Evolutionary conservation across 2,113 vertebrate genomes (phyloP), one percentile per base, ranked within the genome.

Genomic region (Neodontobutis hainanensis): DNA sequence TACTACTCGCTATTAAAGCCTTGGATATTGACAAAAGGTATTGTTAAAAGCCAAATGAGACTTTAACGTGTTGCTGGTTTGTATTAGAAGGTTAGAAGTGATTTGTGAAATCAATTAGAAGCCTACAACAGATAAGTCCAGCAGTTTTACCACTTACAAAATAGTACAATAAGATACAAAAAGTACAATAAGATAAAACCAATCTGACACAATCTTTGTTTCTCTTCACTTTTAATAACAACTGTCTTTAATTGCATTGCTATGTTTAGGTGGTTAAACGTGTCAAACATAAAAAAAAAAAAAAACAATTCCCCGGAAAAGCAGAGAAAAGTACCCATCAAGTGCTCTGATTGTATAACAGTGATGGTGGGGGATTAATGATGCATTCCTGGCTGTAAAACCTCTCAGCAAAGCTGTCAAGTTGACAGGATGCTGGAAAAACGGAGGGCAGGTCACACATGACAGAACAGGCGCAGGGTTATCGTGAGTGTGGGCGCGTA

Each of bases 331-430:
- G 58, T 73, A 80, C 73, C 71, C 64, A 11, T 71, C 45, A 11
- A 11, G 16, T 8, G 8, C 46, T 55, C 51, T 40, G 16, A 69
- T 38, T 11, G 5, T 5, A 48, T 16, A 8, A 8, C 45, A 15
- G 4, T 36, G 75, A 62, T 48, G 58, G 48, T 2, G 15, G n/a
- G 32, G 73, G 78, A 80, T 88, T 80, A 66, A 65, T 60, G 12
- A 9, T 65, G 35, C 72, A 81, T 81, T 77, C 69, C 69, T 63
- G 27, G 42, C 46, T 27, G 60, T 49, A 27, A 70, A 64, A 70
- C 34, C 69, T 64, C 60, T 84, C 74, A 61, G 42, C 61, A 59
- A 46, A 81, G 53, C 27, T 70, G 84, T 73, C 82, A 85, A 60
- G 27, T 11, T 9, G 48, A 70, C 15, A 15, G 14, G 43, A 69